Percentiles rank a stretch among this genome's conserved stretches.
These are phyloP conservation scores for Bucorvus abyssinicus DNA, from an alignment of 2,797 vertebrate genomes.

Conservation along the genomic window DNA sequence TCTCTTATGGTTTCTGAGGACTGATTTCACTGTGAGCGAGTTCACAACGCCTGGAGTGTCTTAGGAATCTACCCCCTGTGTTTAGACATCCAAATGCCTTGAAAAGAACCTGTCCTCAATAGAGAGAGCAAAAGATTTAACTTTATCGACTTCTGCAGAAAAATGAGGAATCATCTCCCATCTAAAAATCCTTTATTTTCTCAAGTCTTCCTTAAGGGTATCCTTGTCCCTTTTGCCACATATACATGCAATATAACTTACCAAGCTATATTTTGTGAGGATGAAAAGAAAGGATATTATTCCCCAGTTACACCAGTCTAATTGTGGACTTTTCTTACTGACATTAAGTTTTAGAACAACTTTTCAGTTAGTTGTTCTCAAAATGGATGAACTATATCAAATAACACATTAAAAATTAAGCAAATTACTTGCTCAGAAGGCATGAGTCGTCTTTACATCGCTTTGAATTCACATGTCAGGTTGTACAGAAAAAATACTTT, in stretches of 20 bases:
- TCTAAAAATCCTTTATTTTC: neutral
- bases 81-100: neutral
- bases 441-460: neutral
- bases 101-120: neutral
- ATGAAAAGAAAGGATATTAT: neutral
- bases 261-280: neutral
- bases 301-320: neutral
- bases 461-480: neutral
- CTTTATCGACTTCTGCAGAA: neutral
- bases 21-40: neutral
- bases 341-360: neutral
- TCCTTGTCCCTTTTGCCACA: neutral
- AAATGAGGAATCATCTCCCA: neutral
- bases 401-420: neutral
- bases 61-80: neutral
- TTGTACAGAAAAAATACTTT: neutral
- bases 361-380: neutral
- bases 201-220: neutral
- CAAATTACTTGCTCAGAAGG: neutral
- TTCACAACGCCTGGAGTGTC: neutral
- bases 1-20: neutral
- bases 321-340: neutral
- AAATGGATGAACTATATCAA: neutral
- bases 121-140: neutral
- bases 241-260: neutral